Base-by-base conservation (phyloP, 2,113 vertebrate species). In the Takifugu flavidus region DNA sequence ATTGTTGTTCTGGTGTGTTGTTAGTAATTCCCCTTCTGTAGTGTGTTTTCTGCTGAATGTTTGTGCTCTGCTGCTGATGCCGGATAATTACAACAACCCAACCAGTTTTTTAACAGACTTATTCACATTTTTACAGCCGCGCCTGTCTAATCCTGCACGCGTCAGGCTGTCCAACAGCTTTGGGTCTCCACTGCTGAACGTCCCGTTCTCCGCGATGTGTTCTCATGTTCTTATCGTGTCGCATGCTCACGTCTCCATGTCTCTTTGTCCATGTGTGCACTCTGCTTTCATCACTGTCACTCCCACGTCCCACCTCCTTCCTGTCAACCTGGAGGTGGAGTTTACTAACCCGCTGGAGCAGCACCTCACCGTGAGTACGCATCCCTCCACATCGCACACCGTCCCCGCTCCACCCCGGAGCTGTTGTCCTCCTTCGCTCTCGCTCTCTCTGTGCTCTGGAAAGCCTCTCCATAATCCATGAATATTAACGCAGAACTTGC, bases 361-460 rank as follows among this genome's bases (percentile, higher is more conserved):
- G 89, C 93, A 92, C 84, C 93, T 94, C 90, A 95, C 94, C 88
- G 94, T 96, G 93, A 96, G 95, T 98, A 95, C 61, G 46, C 75
- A 53, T 75, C 64, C 61, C 64, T 60, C 57, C 45, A 65, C 81
- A 59, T 72, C 80, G 65, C 82, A 63, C 79, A 12, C 25, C 70
- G 59, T 64, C 65, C 61, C 63, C 61, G 61, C 59, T 68, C 59
- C 72, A 53, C 62, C 39, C 52, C 56, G 26, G 56, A 66, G 50
- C 20, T 53, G 53, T 39, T 59, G 67, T 53, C 65, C 73, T 66
- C 25, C 49, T 53, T 72, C 62, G 25, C 55, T 53, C 46, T 51
- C 51, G 61, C 49, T 72, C 44, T 68, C 54, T 60, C 62, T 75
- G 20, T 20, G 65, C 64, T 49, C 52, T 42, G 27, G 53, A 28